A percentile compares a stretch with the other conserved stretches of the same genome.
Conservation (phyloP, 2,797 vertebrate genomes). For the Channa striata region DNA sequence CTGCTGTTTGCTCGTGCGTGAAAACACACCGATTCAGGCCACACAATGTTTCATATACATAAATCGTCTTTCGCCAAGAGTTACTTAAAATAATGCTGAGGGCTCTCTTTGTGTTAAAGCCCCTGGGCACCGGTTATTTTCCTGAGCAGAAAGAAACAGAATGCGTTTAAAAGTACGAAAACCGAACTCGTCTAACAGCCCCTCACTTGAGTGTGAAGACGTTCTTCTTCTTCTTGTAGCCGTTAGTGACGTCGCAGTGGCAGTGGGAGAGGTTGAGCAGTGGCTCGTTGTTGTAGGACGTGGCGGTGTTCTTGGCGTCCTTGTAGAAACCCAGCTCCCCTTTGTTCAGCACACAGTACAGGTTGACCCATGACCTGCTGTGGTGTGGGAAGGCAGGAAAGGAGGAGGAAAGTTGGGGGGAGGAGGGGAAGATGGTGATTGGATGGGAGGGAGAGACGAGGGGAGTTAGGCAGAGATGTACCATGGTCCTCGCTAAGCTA, state of each 20-base stretch:
- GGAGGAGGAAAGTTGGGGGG: slow-evolving; percentile 44
- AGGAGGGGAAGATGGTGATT: slow-evolving; percentile 41
- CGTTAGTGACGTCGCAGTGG: slow-evolving; percentile 90
- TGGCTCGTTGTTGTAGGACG: slow-evolving; percentile 90
- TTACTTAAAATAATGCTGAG: no score
- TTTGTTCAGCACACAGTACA: slow-evolving; percentile 96
- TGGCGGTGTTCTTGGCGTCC: slow-evolving; percentile 88
- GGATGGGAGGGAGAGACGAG: slow-evolving; percentile 42
- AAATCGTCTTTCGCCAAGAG: no score
- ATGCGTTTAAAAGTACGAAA: no score
- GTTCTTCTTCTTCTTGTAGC: slow-evolving; percentile 98
- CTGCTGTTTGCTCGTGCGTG: no score
- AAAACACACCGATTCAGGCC: no score
- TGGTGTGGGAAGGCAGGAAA: slow-evolving; percentile 63
- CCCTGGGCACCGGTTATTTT: no score
- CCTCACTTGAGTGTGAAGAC: slow-evolving; percentile 95
- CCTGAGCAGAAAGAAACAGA: not conserved
- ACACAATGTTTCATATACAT: no score
- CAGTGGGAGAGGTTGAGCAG: slow-evolving; percentile 89
- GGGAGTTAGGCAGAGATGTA: slow-evolving; percentile 72
- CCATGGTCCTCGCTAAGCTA: slow-evolving; percentile 67
- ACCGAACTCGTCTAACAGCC: not conserved
- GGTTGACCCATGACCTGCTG: slow-evolving; percentile 96
- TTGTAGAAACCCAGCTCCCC: slow-evolving; percentile 97
- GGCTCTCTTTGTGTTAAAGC: no score